Conservation (phyloP, 2,888 invertebrate genomes). For the Anaspis maculata region DNA sequence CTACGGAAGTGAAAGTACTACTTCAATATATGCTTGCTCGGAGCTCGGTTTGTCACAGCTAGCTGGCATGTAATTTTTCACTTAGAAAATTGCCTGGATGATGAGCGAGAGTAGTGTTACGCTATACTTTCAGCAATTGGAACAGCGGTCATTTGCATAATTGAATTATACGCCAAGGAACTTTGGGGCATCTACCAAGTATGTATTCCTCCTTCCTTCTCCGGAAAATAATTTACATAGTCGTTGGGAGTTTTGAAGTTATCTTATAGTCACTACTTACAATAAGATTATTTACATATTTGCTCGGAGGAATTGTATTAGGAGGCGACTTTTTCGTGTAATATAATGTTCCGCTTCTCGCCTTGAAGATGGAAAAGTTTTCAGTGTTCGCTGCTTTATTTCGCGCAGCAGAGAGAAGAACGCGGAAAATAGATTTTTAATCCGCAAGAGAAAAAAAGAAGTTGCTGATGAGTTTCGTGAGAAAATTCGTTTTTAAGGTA, state of each 20-base stretch:
- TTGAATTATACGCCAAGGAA: too few species aligned
- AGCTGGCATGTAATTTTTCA: too few species aligned
- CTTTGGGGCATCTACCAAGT: too few species aligned
- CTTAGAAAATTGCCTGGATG: too few species aligned
- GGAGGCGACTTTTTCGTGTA: constrained; percentile 10
- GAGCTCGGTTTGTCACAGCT: too few species aligned
- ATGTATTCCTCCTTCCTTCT: constrained; percentile 15
- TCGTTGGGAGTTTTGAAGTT: constrained; percentile 17
- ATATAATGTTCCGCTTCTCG: constrained; percentile 8
- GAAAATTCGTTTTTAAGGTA: too few species aligned
- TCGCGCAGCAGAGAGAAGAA: constrained; percentile 1
- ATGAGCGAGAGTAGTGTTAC: too few species aligned
- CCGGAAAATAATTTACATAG: constrained; percentile 23
- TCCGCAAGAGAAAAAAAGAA: constrained; percentile 5
- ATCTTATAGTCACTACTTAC: constrained; percentile 20
- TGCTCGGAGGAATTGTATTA: constrained; percentile 16
- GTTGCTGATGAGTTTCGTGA: constrained; percentile 5
- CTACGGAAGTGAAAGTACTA: too few species aligned
- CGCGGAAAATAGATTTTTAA: constrained; percentile 11
- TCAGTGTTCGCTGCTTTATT: too few species aligned
- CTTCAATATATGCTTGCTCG: too few species aligned
- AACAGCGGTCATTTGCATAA: too few species aligned
- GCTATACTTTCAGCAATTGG: too few species aligned
- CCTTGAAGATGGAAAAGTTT: constrained; percentile 11
- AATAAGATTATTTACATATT: constrained; percentile 22